Base-by-base conservation (phyloP, 2,113 vertebrate genomes). In the Pseudopipra pipra region DNA sequence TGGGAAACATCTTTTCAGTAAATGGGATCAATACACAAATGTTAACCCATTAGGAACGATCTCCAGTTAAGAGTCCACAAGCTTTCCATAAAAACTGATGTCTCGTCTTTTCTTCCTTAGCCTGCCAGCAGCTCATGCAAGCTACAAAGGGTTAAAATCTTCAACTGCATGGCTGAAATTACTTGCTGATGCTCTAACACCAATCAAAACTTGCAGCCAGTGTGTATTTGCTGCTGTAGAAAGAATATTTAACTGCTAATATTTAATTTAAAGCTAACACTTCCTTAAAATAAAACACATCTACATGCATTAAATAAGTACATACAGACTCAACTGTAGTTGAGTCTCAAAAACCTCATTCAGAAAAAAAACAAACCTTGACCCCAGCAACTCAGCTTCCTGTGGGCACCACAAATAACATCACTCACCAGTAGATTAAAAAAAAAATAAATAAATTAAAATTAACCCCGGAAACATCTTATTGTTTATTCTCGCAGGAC, bases 211-310 rank as follows among this genome's bases (percentile, higher is more conserved):
- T 61, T 18, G 4, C 78, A 93, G 67, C 30, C 46, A 70, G 39
- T 51, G 46, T 1, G 0, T 28, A 93, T 82, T 61, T 61, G 47
- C 59, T 43, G 9, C 71, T 27, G 28, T 23, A 91, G 55, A 94
- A 79, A 3, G 61, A 95, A 90, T 85, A 90, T 79, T 83, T 85
- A 87, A 79, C 71, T 91, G 51, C 39, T 95, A 81, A 91, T 54
- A 78, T 91, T 94, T 78, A 91, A 95, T 85, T 83, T 86, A 84
- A 95, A 97, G 86, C 72, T 81, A 94, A 94, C 85, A 76, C 81
- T 61, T 95, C n/a, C 93, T 63, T 71, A 94, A 97, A 96, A 89
- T 76, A 94, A 88, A 88, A 28, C 55, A 87, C 74, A 93, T 82
- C 44, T 89, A 81, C 44, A 92, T 79, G 82, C 58, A 85, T 65